These are phyloP conservation scores for Hymenochirus boettgeri DNA, from an alignment of 2,113 vertebrate genomes.

Conservation along the genomic window DNA sequence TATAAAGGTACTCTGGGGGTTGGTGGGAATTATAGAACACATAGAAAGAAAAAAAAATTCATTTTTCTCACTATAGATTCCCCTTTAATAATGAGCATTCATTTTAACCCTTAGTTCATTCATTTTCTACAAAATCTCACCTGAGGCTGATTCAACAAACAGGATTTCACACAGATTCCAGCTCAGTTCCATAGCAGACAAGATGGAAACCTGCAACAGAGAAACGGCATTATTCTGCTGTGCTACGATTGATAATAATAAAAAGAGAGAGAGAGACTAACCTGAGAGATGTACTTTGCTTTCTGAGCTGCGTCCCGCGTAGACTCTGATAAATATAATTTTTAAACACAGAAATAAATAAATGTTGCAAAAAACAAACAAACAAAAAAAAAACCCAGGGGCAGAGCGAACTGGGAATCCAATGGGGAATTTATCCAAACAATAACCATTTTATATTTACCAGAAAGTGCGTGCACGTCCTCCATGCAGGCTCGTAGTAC, in stretches of 20 bases:
- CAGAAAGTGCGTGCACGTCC: conserved; percentile 82
- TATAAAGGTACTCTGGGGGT: too few relatives aligned
- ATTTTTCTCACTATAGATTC: too few relatives aligned
- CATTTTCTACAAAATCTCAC: conserved; percentile 54
- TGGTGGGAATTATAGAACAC: too few relatives aligned
- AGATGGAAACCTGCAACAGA: conserved; percentile 76
- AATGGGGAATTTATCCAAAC: not conserved
- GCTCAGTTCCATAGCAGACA: conserved; percentile 90
- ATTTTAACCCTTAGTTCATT: not conserved
- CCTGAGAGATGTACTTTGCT: conserved; percentile 80
- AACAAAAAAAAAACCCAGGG: not conserved
- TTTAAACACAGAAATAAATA: conserved; percentile 20
- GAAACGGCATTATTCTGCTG: not conserved
- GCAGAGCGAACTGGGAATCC: not conserved
- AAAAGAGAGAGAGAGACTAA: conserved; percentile 43
- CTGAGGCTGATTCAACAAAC: conserved; percentile 88
- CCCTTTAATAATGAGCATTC: not conserved
- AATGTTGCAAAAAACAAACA: not conserved
- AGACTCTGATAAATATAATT: conserved; percentile 66
- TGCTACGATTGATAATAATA: not conserved
- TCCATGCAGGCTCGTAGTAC: conserved; percentile 93
- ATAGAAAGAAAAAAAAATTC: too few relatives aligned
- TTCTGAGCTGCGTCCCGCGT: conserved; percentile 61
- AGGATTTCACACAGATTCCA: conserved; percentile 98
- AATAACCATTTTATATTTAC: conserved; percentile 51